Evolutionary conservation across 2,888 invertebrate genomes (phyloP).

Genomic region (Microctonus hyperodae): DNA sequence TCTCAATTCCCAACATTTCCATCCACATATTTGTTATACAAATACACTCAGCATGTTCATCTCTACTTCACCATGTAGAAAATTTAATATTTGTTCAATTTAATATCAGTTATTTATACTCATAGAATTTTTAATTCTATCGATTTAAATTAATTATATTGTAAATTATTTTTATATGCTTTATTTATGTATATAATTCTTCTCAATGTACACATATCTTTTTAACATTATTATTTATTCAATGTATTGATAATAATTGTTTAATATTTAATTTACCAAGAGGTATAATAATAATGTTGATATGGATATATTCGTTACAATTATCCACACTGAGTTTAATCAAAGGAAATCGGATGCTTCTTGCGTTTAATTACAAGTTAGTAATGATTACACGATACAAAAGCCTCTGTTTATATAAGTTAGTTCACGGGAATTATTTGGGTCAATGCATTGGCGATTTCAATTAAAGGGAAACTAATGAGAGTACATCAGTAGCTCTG

Average conservation of each 20-base stretch:
- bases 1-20: background rate
- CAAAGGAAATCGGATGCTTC: background rate
- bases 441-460: background rate
- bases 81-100: background rate
- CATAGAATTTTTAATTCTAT: slow-evolving; percentile 14
- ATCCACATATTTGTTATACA: background rate
- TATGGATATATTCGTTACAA: background rate
- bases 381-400: background rate
- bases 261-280: too few relatives aligned
- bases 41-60: slow-evolving; percentile 1
- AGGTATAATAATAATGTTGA: background rate
- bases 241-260: too few relatives aligned
- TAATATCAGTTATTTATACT: background rate
- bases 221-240: too few relatives aligned
- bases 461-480: too few relatives aligned
- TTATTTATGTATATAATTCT: background rate
- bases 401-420: background rate
- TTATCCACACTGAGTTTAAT: background rate
- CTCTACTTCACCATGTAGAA: background rate
- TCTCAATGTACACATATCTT: background rate
- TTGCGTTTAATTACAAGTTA: background rate
- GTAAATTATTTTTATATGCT: background rate
- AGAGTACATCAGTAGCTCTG: too few relatives aligned
- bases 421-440: background rate
- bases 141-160: background rate